Conservation (phyloP, 1,140 invertebrate genomes). For the Leptestheria dahalacensis region DNA sequence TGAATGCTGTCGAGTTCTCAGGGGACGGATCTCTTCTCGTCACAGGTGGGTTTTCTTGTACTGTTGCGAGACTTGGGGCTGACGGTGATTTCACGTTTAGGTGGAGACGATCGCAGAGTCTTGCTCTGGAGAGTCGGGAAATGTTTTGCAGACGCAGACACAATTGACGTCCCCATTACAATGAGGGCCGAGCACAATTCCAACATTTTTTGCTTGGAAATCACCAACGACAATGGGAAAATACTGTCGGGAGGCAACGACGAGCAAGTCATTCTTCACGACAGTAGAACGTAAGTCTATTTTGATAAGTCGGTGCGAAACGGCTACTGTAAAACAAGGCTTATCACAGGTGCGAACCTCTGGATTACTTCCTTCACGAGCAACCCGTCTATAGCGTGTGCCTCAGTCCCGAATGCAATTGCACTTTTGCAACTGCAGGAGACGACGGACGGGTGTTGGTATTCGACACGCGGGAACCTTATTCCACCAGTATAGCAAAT, state of each 20-base stretch:
- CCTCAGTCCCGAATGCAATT: conserved; percentile 64
- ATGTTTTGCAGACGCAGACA: conserved; percentile 47
- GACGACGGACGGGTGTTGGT: conserved; percentile 76
- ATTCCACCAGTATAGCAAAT: conserved; percentile 34
- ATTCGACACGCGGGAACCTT: conserved; percentile 53
- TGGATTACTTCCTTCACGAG: conserved; percentile 65
- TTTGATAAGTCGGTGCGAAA: conserved; percentile 7
- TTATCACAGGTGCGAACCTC: conserved; percentile 45
- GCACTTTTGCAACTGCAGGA: conserved; percentile 71
- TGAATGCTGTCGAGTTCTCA: conserved; percentile 92
- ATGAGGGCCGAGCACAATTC: conserved; percentile 76
- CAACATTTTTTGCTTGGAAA: conserved; percentile 84
- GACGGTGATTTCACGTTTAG: conserved; percentile 32
- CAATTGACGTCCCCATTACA: conserved; percentile 45
- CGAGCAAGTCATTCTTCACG: conserved; percentile 80
- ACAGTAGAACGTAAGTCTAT: conserved; percentile 50
- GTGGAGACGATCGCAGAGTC: conserved; percentile 80
- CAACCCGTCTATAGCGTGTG: conserved; percentile 79
- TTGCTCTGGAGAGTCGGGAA: conserved; percentile 48
- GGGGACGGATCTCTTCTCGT: conserved; percentile 65
- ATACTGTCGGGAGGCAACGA: conserved; percentile 90
- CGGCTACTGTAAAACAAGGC: conserved; percentile 17
- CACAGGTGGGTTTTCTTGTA: conserved; percentile 61
- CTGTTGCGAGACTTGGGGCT: conserved; percentile 8
- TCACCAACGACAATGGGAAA: conserved; percentile 58